phyloP scores from a whole-genome alignment of 2,797 vertebrate genomes.

The Antrozous pallidus region DNA sequence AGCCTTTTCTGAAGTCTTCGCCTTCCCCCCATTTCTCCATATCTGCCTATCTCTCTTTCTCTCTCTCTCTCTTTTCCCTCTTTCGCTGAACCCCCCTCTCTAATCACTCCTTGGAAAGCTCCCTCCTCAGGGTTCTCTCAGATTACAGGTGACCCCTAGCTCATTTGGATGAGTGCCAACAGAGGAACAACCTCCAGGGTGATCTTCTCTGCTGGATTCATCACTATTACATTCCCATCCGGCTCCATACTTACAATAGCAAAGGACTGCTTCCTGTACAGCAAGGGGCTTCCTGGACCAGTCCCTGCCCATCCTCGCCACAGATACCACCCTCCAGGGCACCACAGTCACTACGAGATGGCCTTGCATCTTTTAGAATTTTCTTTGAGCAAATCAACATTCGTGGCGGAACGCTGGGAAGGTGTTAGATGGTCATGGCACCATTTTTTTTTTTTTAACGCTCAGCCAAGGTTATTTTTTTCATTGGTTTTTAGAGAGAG shows the following conservation, averaged over 20 bases:
- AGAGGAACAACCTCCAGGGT: background rate
- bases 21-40: too few relatives aligned
- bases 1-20: background rate
- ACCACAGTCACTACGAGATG: background rate
- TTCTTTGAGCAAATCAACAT: background rate
- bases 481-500: too few relatives aligned
- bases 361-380: background rate
- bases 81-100: too few relatives aligned
- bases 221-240: background rate
- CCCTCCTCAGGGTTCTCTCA: too few relatives aligned
- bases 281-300: background rate
- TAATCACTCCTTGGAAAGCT: too few relatives aligned
- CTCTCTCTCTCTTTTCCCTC: too few relatives aligned
- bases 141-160: too few relatives aligned
- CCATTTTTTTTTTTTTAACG: background rate
- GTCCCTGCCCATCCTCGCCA: background rate
- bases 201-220: background rate
- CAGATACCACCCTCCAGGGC: background rate
- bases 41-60: too few relatives aligned
- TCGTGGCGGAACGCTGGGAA: background rate
- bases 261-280: background rate
- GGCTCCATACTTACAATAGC: background rate
- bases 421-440: background rate
- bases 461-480: too few relatives aligned
- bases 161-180: background rate